Percentiles rank a stretch among this genome's conserved stretches.
Conservation (phyloP, 2,113 vertebrate genomes). For the Vimba vimba region DNA sequence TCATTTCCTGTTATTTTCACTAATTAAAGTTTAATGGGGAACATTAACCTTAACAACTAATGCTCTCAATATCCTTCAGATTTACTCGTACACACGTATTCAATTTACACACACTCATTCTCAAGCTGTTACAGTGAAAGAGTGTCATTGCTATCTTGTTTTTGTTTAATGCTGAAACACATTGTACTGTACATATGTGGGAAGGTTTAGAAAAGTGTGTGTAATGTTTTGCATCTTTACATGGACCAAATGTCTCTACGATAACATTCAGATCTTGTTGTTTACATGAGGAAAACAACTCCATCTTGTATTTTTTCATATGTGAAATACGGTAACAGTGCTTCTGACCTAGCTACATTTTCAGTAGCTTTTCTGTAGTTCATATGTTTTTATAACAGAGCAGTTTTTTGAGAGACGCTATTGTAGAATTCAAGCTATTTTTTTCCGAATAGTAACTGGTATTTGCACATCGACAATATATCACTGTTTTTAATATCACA, state of each 20-base stretch:
- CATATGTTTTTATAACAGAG: not conserved
- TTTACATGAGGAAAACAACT: not conserved
- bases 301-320: not conserved
- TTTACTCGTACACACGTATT: slow-evolving; percentile 53
- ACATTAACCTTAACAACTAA: slow-evolving; percentile 60
- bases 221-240: not conserved
- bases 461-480: not conserved
- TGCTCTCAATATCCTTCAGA: slow-evolving; percentile 66
- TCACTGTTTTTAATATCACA: not conserved
- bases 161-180: not conserved
- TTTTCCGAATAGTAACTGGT: not conserved
- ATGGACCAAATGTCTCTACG: not conserved
- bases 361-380: not conserved
- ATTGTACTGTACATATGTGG: not conserved
- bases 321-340: not conserved
- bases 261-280: not conserved
- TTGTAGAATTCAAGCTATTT: not conserved
- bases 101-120: slow-evolving; percentile 58
- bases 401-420: not conserved
- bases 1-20: slow-evolving; percentile 59
- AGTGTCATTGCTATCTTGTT: not conserved
- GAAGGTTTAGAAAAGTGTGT: not conserved
- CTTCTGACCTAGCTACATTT: not conserved
- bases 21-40: slow-evolving; percentile 55
- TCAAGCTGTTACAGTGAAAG: slow-evolving; percentile 9